phyloP scores from a whole-genome alignment of 2,888 invertebrate genomes.

The Parnassius glacialis region DNA sequence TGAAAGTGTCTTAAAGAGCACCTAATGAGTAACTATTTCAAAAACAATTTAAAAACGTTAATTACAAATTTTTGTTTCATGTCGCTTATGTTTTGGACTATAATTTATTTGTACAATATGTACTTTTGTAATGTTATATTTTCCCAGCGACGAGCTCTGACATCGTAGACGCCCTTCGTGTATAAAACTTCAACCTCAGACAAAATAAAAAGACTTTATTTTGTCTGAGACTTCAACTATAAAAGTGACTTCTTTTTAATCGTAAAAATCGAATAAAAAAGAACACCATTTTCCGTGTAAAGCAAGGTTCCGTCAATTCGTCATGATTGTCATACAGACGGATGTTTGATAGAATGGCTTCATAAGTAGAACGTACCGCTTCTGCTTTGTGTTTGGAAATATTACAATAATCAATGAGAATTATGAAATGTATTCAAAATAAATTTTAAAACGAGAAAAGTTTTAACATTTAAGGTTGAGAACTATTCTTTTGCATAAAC shows the following conservation, averaged over 20 bases:
- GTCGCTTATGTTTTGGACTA: slow-evolving; percentile 28
- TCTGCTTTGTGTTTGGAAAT: no score
- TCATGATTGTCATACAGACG: slow-evolving; percentile 3
- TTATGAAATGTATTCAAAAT: no score
- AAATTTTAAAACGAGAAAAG: no score
- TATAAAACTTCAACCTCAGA: slow-evolving; percentile 28
- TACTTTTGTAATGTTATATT: slow-evolving; percentile 24
- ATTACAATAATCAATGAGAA: no score
- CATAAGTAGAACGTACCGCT: no score
- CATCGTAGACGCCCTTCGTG: slow-evolving; percentile 2
- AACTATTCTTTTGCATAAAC: no score
- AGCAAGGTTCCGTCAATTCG: not conserved
- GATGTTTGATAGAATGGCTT: not conserved
- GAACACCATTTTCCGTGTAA: not conserved
- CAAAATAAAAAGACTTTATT: no score
- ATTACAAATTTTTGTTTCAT: no score
- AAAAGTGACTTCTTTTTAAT: slow-evolving; percentile 32
- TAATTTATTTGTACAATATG: slow-evolving; percentile 27
- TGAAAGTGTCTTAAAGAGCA: no score
- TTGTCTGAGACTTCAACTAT: slow-evolving; percentile 35
- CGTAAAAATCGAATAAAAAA: slow-evolving; percentile 25
- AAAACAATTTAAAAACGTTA: no score
- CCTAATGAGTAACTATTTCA: no score
- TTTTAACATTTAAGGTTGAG: no score
- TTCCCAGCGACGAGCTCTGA: not conserved